These are phyloP conservation scores for Chloropsis cyanopogon DNA, from an alignment of 2,113 vertebrate genomes.

Conservation along the genomic window DNA sequence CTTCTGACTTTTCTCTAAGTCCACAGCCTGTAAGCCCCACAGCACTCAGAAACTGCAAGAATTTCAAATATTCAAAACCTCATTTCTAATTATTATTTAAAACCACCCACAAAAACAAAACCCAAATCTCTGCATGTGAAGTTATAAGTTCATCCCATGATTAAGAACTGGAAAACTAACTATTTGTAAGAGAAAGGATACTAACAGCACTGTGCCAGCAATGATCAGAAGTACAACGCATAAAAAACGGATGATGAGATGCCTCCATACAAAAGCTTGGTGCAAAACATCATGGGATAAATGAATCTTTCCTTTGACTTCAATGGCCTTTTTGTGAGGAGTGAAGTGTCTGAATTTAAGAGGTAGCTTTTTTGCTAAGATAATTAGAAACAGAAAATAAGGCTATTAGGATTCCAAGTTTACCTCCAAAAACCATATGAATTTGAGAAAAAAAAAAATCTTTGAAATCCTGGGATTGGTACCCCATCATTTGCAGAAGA, in stretches of 20 bases:
- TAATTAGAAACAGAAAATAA: not conserved
- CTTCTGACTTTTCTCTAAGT: no score
- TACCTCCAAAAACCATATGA: not conserved
- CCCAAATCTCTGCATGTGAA: not conserved
- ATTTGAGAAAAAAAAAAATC: not conserved
- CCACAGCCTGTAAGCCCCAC: no score
- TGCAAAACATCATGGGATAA: not conserved
- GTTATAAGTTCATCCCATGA: not conserved
- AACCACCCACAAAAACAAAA: not conserved
- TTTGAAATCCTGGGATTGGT: not conserved
- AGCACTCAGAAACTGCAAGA: not conserved
- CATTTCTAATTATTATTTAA: not conserved
- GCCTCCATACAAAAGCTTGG: not conserved
- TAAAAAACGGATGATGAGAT: not conserved
- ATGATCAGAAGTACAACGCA: not conserved
- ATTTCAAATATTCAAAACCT: not conserved
- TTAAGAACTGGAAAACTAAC: not conserved
- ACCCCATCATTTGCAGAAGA: not conserved
- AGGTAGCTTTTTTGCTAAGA: not conserved
- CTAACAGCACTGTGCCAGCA: not conserved
- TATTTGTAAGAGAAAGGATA: not conserved
- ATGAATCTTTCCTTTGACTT: not conserved
- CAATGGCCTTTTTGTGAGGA: not conserved
- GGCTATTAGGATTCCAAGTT: not conserved
- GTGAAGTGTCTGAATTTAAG: not conserved